Conservation (phyloP, 2,888 invertebrate species). For the Mesorhabditis sp. region DNA sequence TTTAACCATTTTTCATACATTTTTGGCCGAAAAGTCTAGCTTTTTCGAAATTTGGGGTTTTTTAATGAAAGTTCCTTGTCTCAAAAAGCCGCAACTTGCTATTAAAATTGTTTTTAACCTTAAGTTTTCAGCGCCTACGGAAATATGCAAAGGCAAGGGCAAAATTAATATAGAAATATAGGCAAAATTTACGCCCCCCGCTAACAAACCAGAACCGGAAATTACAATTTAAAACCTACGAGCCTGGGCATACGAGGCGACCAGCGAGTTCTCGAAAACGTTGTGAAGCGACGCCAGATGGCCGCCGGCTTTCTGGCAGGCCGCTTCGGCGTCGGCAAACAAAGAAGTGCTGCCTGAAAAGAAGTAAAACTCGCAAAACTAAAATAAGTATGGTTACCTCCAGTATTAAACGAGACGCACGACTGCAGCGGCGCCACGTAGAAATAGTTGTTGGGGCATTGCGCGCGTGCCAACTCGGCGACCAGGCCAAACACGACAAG, state of each 20-base stretch:
- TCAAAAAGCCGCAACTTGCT: too few species aligned
- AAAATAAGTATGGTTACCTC: background rate
- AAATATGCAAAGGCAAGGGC: too few species aligned
- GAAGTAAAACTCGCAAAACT: too few species aligned
- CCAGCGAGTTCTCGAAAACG: constrained; percentile 6
- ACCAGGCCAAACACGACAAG: background rate
- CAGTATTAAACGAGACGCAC: constrained; percentile 6
- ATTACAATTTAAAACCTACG: background rate
- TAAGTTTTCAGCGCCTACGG: too few species aligned
- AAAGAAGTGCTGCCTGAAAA: background rate
- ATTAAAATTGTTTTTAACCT: too few species aligned
- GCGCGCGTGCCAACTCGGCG: background rate
- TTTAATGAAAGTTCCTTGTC: too few species aligned
- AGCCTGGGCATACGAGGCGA: constrained; percentile 2
- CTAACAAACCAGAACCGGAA: too few species aligned
- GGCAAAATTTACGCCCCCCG: too few species aligned
- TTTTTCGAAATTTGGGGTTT: too few species aligned
- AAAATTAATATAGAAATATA: too few species aligned
- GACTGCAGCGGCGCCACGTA: background rate
- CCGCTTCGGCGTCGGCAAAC: background rate
- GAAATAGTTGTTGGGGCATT: constrained; percentile 1
- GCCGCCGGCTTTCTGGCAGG: constrained; percentile 5
- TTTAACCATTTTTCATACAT: too few species aligned
- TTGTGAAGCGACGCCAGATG: background rate
- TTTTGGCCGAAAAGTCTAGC: too few species aligned